Base-by-base conservation (phyloP, 2,113 vertebrate genomes). In the Sinocyclocheilus anshuiensis region DNA sequence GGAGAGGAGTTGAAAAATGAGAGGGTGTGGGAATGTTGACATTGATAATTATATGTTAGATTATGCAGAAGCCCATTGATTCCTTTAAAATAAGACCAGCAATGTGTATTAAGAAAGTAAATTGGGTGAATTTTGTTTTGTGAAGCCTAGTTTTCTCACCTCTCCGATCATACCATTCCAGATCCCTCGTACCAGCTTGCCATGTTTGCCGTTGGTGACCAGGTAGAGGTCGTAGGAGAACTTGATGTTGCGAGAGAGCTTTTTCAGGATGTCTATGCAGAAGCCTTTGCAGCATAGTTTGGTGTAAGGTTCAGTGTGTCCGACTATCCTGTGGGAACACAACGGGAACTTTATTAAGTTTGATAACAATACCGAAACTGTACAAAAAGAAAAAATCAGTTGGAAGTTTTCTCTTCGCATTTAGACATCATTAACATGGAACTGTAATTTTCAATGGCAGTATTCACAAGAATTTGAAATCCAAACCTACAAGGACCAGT, bases 161-260 rank as follows among this genome's bases (percentile, higher is more conserved):
- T 99, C 98, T 87, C 98, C 98, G 11, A 99, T 99, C 98, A 99
- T 99, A 82, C 98, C 98, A 0, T 99, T 99, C 98, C 98, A 99
- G 55, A 97, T 96, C 8, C 98, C 98, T 0, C 96, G 96, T 69
- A 99, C 97, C 0, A 97, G 94, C 93, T 99, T 99, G 80, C 98
- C 98, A 0, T 99, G 98, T 74, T 99, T 99, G 86, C 98, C 98
- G 0, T 99, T 99, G 93, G 98, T 99, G 90, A 99, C 98, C 89
- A 99, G 95, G 93, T 99, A 99, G 89, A 99, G 97, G 91, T 99
- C 97, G 0, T 99, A 99, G 90, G 98, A 99, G 91, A 99, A 99
- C 95, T 96, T 98, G 1, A 99, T 97, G 0, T 89, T 93, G 87
- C 96, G 97, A 76, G 98, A 97, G 86, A 99, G 89, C 92, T 98